These are phyloP conservation scores for Sycobia sp. DNA, from an alignment of 1,140 invertebrate genomes.

Conservation along the genomic window DNA sequence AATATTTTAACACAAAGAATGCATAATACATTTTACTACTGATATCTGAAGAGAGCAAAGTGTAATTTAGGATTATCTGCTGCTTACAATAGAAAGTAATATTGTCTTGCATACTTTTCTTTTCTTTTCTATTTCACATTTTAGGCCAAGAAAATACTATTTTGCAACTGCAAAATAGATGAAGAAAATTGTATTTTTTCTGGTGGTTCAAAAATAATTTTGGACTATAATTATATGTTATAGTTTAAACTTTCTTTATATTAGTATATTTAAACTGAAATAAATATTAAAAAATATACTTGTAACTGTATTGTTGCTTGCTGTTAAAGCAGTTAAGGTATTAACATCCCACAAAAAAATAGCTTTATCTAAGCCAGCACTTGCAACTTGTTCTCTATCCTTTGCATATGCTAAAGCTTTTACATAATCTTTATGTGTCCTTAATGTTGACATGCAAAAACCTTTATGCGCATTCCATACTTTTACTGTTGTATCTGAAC, in stretches of 20 bases:
- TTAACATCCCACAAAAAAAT: conserved; percentile 99
- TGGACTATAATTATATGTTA: too few relatives aligned
- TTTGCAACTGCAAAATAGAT: too few relatives aligned
- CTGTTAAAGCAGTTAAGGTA: conserved; percentile 94
- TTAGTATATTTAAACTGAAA: neutral
- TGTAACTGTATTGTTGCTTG: conserved; percentile 98
- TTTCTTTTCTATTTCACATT: neutral
- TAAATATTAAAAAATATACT: conserved; percentile 68
- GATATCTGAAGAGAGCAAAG: too few relatives aligned
- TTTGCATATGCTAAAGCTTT: conserved; percentile 98
- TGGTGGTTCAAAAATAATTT: too few relatives aligned
- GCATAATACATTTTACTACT: too few relatives aligned
- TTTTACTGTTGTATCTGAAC: conserved; percentile 98
- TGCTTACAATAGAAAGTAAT: too few relatives aligned
- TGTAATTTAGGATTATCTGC: too few relatives aligned
- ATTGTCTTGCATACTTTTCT: too few relatives aligned
- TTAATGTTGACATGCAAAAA: conserved; percentile 97
- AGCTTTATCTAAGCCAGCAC: conserved; percentile 93
- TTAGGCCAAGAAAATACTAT: too few relatives aligned
- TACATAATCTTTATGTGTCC: conserved; percentile 99
- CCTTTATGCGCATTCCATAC: conserved; percentile 99
- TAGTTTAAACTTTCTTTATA: neutral
- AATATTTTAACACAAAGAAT: too few relatives aligned
- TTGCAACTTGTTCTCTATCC: conserved; percentile 96
- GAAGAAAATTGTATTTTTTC: neutral